Evolutionary conservation across 2,797 vertebrate genomes (phyloP).

Genomic region (Spinibarbus caldwelli): DNA sequence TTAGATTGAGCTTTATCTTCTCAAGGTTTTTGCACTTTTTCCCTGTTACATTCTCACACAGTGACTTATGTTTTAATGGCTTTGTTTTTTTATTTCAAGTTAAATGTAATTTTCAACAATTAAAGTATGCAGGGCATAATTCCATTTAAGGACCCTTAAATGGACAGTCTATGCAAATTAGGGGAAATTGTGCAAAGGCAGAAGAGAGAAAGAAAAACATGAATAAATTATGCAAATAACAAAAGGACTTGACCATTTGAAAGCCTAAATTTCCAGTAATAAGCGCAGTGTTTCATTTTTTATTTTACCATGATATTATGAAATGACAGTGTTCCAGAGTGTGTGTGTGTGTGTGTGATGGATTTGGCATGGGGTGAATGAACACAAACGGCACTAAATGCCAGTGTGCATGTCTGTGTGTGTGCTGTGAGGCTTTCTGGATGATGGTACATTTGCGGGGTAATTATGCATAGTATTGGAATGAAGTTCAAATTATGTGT

Average conservation of each 20-base stretch:
- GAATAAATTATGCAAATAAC: slow-evolving; percentile 97
- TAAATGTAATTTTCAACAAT: slow-evolving; percentile 86
- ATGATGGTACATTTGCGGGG: slow-evolving; percentile 73
- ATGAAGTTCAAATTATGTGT: slow-evolving; percentile 89
- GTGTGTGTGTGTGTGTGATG: slow-evolving; percentile 59
- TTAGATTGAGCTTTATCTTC: slow-evolving; percentile 74
- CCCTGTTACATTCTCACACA: neutral
- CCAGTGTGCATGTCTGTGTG: slow-evolving; percentile 45
- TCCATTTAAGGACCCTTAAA: slow-evolving; percentile 95
- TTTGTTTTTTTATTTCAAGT: slow-evolving; percentile 32
- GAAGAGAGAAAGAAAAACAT: slow-evolving; percentile 83
- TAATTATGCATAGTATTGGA: slow-evolving; percentile 94
- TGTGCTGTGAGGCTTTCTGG: slow-evolving; percentile 38
- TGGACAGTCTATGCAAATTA: slow-evolving; percentile 96
- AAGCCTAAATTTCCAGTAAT: slow-evolving; percentile 96
- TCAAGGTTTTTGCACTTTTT: neutral
- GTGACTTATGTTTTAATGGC: slow-evolving; percentile 5
- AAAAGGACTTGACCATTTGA: slow-evolving; percentile 98
- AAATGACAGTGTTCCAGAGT: slow-evolving; percentile 89
- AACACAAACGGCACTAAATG: slow-evolving; percentile 56
- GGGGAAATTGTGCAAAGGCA: slow-evolving; percentile 94
- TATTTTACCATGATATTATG: slow-evolving; percentile 88
- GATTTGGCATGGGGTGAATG: slow-evolving; percentile 57
- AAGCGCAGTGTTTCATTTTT: slow-evolving; percentile 93
- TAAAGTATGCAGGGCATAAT: slow-evolving; percentile 95